Evolutionary conservation across 2,113 vertebrate genomes (phyloP).

Genomic region (Tetraodon nigroviridis): DNA sequence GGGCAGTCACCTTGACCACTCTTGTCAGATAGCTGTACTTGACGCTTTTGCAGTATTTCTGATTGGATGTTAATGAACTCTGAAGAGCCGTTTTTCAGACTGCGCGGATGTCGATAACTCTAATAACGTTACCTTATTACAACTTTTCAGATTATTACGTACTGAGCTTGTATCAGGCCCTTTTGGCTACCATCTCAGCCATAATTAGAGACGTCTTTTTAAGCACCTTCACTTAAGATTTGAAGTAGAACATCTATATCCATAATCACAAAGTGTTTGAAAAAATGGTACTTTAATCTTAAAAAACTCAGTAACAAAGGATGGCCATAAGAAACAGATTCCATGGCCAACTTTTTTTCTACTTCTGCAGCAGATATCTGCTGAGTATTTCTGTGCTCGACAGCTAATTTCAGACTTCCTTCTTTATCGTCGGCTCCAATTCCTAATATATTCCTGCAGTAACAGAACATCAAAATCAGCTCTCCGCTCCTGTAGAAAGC

Average conservation of each 20-base stretch:
- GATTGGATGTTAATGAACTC: conserved; percentile 6
- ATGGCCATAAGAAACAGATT: not conserved
- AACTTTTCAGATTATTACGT: not conserved
- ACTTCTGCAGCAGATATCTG: not conserved
- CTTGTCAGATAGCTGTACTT: conserved; percentile 1
- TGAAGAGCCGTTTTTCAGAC: conserved; percentile 4
- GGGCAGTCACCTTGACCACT: not conserved
- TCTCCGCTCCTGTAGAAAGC: conserved; percentile 19
- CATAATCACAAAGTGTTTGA: no score
- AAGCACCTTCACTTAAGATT: not conserved
- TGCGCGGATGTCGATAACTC: not conserved
- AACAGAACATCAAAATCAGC: conserved; percentile 30
- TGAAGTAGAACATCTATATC: no score
- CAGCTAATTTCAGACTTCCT: conserved; percentile 1
- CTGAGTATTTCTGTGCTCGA: not conserved
- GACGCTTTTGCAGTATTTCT: not conserved
- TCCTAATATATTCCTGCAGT: not conserved
- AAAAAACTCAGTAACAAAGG: not conserved
- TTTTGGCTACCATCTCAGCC: not conserved
- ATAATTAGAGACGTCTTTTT: conserved; percentile 4
- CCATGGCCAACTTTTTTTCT: no score
- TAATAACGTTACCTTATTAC: not conserved
- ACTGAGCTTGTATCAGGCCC: not conserved
- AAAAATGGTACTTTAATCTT: not conserved
- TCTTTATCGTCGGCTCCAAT: conserved; percentile 7